Evolutionary conservation across 2,888 invertebrate genomes (phyloP).

Genomic region (Caradrina kadenii): DNA sequence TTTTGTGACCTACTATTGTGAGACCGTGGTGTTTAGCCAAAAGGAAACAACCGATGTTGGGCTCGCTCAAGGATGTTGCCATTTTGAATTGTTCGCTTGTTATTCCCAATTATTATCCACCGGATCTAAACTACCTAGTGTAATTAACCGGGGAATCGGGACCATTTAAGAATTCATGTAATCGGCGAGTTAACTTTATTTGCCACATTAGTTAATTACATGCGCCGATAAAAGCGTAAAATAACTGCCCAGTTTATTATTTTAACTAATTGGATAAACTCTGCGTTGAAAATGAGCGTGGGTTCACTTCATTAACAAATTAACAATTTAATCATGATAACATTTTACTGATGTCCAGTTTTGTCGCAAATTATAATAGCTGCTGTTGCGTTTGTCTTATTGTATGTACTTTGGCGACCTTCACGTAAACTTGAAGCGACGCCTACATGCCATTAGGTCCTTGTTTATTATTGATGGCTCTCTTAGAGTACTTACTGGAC

Average conservation of each 20-base stretch:
- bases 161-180: conserved; percentile 71
- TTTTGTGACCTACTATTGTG: conserved; percentile 56
- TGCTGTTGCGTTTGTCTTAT: conserved; percentile 37
- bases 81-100: conserved; percentile 60
- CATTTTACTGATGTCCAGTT: conserved; percentile 59
- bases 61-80: conserved; percentile 37
- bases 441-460: conserved; percentile 77
- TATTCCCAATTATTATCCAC: conserved; percentile 64
- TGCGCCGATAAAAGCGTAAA: conserved; percentile 60
- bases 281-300: conserved; percentile 54
- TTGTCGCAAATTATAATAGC: conserved; percentile 39
- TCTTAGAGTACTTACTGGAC: conserved; percentile 71
- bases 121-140: conserved; percentile 62
- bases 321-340: conserved; percentile 44
- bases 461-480: conserved; percentile 83
- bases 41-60: conserved; percentile 28
- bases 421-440: conserved; percentile 78
- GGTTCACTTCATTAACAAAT: conserved; percentile 59
- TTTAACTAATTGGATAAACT: conserved; percentile 65
- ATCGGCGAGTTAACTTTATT: conserved; percentile 71
- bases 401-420: conserved; percentile 71
- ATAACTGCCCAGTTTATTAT: conserved; percentile 61
- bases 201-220: conserved; percentile 70
- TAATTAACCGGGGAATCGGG: conserved; percentile 62
- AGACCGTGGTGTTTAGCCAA: conserved; percentile 30